Base-by-base conservation (phyloP, 2,113 vertebrate species). In the Mastomys coucha region DNA sequence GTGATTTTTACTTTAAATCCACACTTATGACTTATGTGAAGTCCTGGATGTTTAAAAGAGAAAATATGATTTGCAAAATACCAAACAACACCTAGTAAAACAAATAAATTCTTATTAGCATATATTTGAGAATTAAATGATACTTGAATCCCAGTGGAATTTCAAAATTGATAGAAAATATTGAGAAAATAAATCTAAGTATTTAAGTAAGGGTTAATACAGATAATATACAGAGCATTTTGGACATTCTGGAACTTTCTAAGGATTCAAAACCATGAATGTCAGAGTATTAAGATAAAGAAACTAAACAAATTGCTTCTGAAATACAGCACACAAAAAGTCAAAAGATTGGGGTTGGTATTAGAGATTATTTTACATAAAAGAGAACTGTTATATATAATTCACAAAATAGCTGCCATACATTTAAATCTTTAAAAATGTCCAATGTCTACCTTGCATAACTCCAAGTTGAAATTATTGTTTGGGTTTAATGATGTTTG, bases 201-300 rank as follows among this genome's bases (percentile, higher is more conserved):
- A 24, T 89, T 95, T 93, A 53, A 91, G 26, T 14, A 20, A 69
- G 72, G 31, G 12, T 58, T 94, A 89, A 93, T 95, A 33, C 82
- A 70, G 1, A 26, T 56, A 36, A 58, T 53, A 75, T 87, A 49
- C 53, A 88, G 49, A 91, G 51, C n/a, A 65, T 53, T 86, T 96
- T 88, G 67, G 33, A 78, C 94, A 91, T 17, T 86, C 16, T 90
- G 76, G 5, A 9, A 75, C 90, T 96, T 96, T 88, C 45, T 93
- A 67, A 95, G 92, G 78, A 70, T 88, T 96, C 24, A 93, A 96
- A 93, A 65, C 19, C 22, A 28, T 89, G n/a, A 84, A 89, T 95
- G 33, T 93, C 56, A 95, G 39, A 88, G 2, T 72, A 20, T 9
- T 89, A 60, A 31, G 2, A 20, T 72, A 93, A 75, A 86, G 1